These are phyloP conservation scores for Seira sanloemensis DNA, from an alignment of 2,888 invertebrate genomes.

Conservation along the genomic window DNA sequence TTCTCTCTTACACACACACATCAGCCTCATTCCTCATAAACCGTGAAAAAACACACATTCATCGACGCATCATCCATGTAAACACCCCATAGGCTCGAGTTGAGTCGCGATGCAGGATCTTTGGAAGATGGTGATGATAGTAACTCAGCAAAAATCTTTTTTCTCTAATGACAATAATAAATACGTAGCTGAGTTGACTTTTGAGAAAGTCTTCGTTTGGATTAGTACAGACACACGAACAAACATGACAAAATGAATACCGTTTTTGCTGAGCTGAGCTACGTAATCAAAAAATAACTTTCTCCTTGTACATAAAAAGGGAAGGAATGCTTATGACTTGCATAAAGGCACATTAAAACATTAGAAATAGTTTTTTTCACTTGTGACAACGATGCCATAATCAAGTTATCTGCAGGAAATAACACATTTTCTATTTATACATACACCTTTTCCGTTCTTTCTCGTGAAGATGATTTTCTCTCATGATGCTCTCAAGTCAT, in stretches of 20 bases:
- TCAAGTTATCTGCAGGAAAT: not conserved
- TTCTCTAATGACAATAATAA: too few relatives aligned
- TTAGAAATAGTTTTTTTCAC: conserved; percentile 1
- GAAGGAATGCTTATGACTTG: not conserved
- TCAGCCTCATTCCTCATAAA: conserved; percentile 16
- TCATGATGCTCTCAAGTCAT: conserved; percentile 1
- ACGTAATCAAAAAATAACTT: too few relatives aligned
- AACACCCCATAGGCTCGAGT: conserved; percentile 4
- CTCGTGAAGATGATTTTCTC: not conserved
- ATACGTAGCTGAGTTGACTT: too few relatives aligned
- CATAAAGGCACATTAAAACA: not conserved
- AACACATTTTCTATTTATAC: conserved; percentile 7
- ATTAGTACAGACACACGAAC: too few relatives aligned
- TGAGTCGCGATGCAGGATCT: conserved; percentile 13
- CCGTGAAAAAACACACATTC: conserved; percentile 17
- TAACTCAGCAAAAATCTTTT: conserved; percentile 14
- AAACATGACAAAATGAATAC: not conserved
- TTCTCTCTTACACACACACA: too few relatives aligned
- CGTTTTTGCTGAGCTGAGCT: too few relatives aligned
- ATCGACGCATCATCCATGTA: conserved; percentile 20
- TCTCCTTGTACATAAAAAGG: not conserved
- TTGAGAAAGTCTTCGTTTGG: too few relatives aligned
- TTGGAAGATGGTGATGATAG: conserved; percentile 12
- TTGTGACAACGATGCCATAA: not conserved
- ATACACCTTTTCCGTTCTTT: not conserved